phyloP scores from a whole-genome alignment of 2,113 vertebrate species.

The Actenoides lindsayi region DNA sequence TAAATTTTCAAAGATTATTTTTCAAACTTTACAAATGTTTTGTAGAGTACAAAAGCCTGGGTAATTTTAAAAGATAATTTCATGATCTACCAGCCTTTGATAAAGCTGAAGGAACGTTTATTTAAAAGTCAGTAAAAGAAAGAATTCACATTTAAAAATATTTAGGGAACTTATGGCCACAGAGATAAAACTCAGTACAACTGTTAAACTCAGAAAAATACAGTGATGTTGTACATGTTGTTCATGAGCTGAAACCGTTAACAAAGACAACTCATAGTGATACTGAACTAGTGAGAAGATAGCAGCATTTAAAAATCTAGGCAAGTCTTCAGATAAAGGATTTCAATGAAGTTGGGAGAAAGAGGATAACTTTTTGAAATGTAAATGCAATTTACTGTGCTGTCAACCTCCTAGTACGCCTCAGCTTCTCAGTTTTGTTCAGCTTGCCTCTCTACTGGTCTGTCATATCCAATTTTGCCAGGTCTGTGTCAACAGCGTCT shows the following conservation, averaged over 20 bases:
- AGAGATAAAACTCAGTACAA: neutral
- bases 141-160: neutral
- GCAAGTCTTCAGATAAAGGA: neutral
- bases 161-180: neutral
- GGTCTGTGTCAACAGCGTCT: neutral
- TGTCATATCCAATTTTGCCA: neutral
- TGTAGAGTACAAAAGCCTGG: neutral
- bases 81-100: neutral
- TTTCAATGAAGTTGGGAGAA: neutral
- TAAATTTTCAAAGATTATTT: neutral
- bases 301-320: neutral
- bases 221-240: fast-evolving
- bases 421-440: neutral
- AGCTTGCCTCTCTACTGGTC: neutral
- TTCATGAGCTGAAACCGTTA: neutral
- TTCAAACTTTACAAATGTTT: neutral
- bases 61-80: neutral
- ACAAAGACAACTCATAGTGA: neutral
- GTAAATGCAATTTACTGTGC: neutral
- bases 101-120: neutral
- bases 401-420: neutral
- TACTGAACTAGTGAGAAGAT: neutral
- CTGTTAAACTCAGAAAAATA: neutral
- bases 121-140: neutral
- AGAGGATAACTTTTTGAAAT: neutral